phyloP scores from a whole-genome alignment of 2,797 vertebrate species.

The Cuniculus paca region DNA sequence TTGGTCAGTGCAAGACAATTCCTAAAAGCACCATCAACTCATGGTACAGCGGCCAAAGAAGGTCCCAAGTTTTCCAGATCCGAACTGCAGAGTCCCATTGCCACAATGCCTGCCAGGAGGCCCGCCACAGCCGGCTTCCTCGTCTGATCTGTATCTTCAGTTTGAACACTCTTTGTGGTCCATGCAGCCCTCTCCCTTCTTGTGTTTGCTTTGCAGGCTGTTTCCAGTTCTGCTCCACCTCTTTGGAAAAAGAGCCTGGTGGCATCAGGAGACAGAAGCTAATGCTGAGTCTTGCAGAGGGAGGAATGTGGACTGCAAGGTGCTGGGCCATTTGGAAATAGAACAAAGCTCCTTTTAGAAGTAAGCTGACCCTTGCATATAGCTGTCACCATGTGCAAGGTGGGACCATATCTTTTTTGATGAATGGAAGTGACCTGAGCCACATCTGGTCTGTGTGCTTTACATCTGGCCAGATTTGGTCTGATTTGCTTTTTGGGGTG shows the following conservation, averaged over 20 bases:
- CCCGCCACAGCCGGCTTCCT: neutral
- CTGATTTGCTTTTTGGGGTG: neutral
- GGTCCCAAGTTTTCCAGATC: neutral
- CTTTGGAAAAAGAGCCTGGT: slow-evolving; percentile 15
- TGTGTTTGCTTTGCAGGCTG: slow-evolving; percentile 5
- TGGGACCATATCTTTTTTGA: neutral
- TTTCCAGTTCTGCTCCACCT: slow-evolving; percentile 36
- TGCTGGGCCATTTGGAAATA: neutral
- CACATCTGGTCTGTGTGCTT: neutral
- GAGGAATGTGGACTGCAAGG: neutral
- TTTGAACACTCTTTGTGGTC: neutral
- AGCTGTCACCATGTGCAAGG: neutral
- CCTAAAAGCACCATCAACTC: slow-evolving; percentile 38
- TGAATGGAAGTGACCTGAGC: neutral
- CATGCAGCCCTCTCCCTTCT: neutral
- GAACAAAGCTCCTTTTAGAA: slow-evolving; percentile 33
- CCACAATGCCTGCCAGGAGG: neutral
- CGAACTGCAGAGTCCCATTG: neutral
- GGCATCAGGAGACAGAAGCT: neutral
- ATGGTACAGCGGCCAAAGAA: neutral
- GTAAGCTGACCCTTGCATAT: neutral
- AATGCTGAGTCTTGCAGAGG: neutral
- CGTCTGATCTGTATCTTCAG: slow-evolving; percentile 13
- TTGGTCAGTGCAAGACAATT: neutral
- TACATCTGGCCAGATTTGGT: neutral